Evolutionary conservation across 1,140 invertebrate genomes (phyloP).

Genomic region (Anastrepha ludens): DNA sequence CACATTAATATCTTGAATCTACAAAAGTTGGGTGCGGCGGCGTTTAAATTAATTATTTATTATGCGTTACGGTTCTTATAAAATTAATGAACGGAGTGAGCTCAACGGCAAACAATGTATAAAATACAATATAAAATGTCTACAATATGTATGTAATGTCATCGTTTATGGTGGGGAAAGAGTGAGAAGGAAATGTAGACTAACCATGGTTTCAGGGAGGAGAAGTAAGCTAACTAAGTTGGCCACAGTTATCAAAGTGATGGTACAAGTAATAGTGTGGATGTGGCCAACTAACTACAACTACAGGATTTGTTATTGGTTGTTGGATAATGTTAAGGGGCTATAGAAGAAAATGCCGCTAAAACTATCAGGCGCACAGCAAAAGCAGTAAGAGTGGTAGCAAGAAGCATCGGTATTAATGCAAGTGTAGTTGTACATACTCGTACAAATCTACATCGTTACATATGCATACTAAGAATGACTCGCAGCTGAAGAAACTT

Average conservation of each 20-base stretch:
- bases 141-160: neutral
- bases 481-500: neutral
- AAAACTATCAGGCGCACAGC: conserved; percentile 39
- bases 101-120: conserved; percentile 57
- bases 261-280: neutral
- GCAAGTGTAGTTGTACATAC: neutral
- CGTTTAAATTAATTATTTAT: conserved; percentile 72
- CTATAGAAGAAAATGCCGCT: conserved; percentile 40
- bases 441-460: neutral
- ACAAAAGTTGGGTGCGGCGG: conserved; percentile 70
- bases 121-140: conserved; percentile 17
- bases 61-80: conserved; percentile 68
- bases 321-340: neutral
- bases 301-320: conserved; percentile 3
- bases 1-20: conserved; percentile 61
- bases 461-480: neutral
- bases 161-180: neutral
- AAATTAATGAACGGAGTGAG: conserved; percentile 71
- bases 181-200: neutral
- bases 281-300: neutral
- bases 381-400: neutral
- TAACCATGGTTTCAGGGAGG: too few relatives aligned
- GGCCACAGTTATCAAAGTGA: too few relatives aligned
- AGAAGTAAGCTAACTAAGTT: neutral
- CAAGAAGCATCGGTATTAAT: neutral